Conservation (phyloP, 1,140 invertebrate species). For the Trichogramma pretiosum region DNA sequence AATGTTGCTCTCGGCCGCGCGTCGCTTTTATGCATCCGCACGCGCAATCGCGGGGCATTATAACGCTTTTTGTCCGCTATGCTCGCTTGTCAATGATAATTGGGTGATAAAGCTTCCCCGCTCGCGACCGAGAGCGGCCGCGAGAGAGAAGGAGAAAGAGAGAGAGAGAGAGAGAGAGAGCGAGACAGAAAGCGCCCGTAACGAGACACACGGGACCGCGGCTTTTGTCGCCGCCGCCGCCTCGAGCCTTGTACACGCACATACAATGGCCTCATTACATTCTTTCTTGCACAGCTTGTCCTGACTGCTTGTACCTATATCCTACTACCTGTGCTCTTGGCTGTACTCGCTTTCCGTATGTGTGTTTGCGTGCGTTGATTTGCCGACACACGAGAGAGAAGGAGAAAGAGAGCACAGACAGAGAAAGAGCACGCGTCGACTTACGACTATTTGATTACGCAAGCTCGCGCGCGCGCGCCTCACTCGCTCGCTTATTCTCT, state of each 20-base stretch:
- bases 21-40: not conserved
- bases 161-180: too few species aligned
- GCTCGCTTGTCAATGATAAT: constrained; percentile 28
- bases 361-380: not conserved
- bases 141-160: too few species aligned
- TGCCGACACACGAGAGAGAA: too few species aligned
- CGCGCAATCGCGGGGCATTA: not conserved
- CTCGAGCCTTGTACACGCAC: not conserved
- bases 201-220: constrained; percentile 5
- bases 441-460: not conserved
- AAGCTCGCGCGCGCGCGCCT: constrained; percentile 1
- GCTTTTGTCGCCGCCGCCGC: not conserved
- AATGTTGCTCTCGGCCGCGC: not conserved
- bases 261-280: constrained; percentile 31
- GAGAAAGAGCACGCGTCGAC: too few species aligned
- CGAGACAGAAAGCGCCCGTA: too few species aligned
- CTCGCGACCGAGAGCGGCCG: not conserved
- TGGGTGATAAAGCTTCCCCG: constrained; percentile 26
- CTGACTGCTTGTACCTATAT: too few species aligned
- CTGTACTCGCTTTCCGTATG: too few species aligned
- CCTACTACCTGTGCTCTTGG: too few species aligned
- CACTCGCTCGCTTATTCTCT: too few species aligned
- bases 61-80: constrained; percentile 23
- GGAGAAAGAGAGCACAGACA: too few species aligned
- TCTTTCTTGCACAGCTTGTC: constrained; percentile 18